Base-by-base conservation (phyloP, 2,888 invertebrate species). In the Acleris emargana region DNA sequence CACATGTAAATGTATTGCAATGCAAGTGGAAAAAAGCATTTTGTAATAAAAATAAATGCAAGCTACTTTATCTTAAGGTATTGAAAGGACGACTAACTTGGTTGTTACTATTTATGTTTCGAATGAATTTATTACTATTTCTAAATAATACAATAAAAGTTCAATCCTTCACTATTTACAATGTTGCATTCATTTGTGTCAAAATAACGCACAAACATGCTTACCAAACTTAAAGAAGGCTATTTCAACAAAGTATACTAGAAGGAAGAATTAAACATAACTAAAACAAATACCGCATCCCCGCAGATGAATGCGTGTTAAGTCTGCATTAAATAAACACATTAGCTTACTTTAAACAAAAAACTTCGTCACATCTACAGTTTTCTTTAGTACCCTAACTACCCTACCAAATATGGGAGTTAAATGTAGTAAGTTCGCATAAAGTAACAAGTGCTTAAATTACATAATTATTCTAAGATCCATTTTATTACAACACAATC, bases 11-110 rank as follows among this genome's bases (percentile, higher is more conserved):
- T 42, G 16, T 49, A 17, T 50, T 38, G 42, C 50, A 22, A 22
- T n/a, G 22, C 59, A 17, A 42, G 42, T 11, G 20, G 53, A 43
- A 42, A 22, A 52, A 28, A 11, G 42, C 20, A 42, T 16, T 42
- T 42, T 22, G 45, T 38, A 22, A 45, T 38, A 22, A 45, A 49
- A 20, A 57, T 58, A 64, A 64, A 64, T 64, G 58, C 64, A 58
- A 16, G 13, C 43, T 16, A 43, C 43, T n/a, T 43, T 43, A 43
- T 43, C n/a, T 43, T 17, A 58, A 32, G 32, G 45, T 63, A 63
- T 45, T 64, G 58, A 58, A 64, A 47, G 64, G 64, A 64, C 49
- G 25, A 64, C 64, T 42, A 53, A 63, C 47, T 64, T 64, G 32
- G 32, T 11, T 11, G 32, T 11, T 32, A 9, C 32, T 11, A 43